Evolutionary conservation across 30 jellyfish, hydroid and myxozoan species (phyloP), one percentile per base, ranked within the genome.

Genomic region (Mastigias papua): DNA sequence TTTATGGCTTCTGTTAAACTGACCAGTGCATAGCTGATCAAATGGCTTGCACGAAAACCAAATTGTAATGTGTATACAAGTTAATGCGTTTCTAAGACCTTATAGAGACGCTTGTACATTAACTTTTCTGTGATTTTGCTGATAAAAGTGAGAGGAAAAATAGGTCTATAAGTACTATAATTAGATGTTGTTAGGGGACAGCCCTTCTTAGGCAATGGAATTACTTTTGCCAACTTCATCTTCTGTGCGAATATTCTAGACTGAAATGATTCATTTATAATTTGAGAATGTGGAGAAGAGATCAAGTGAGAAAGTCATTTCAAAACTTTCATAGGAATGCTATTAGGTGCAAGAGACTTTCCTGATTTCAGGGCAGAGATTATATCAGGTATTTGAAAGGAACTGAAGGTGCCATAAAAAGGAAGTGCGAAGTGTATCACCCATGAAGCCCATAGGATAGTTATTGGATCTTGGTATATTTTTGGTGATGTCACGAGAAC

Each of bases 151-250:
- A 88, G 90, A 68, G 79, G 92, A 27, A 89, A 88, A 57, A 88
- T 88, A 13, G 92, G 97, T 67, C 97, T 72, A 49, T n/a, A n/a
- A n/a, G n/a, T n/a, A n/a, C n/a, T n/a, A n/a, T 88, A 88, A 61
- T 88, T 79, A 49, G 84, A 50, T 48, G 89, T 83, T 32, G 82
- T 67, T 15, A 69, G 78, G 29, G 92, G 86, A 34, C 86, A 82
- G 60, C 89, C 93, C 69, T 88, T 88, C 54, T 78, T 88, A 62
- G 60, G 72, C 7, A 78, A 78, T 67, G 97, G 92, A 50, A 80
- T 88, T 67, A 88, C 83, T 69, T 88, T 88, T 22, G 97, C 97
- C 67, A 64, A 17, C 37, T 88, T 78, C 89, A 68, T 78, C 79
- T 69, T 42, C 49, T 78, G 79, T 23, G 97, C 93, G 83, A 57